Evolutionary conservation across 1,140 invertebrate genomes (phyloP).

Genomic region (Elysia chlorotica): DNA sequence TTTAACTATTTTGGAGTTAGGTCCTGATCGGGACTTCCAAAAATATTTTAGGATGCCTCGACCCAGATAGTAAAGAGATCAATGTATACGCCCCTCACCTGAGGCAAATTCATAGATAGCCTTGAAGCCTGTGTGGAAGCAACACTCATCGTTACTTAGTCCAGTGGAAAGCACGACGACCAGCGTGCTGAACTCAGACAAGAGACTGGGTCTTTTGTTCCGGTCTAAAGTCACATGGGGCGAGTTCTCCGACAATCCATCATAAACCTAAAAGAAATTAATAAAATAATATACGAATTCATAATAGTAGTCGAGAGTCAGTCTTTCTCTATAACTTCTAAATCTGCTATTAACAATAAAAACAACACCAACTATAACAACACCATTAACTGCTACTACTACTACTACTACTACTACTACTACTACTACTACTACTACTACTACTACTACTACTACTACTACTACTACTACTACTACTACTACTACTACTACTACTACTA

Average conservation of each 20-base stretch:
- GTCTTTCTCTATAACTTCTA: no score
- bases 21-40: no score
- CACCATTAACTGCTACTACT: not conserved
- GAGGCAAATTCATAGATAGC: constrained; percentile 49
- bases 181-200: constrained; percentile 48
- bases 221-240: constrained; percentile 37
- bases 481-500: not conserved
- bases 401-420: not conserved
- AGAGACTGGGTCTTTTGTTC: constrained; percentile 38
- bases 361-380: no score
- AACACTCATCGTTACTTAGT: constrained; percentile 34
- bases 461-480: not conserved
- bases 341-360: constrained; percentile 12
- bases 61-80: not conserved
- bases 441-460: not conserved
- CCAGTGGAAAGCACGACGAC: constrained; percentile 48
- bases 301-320: no score
- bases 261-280: constrained; percentile 48
- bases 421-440: not conserved
- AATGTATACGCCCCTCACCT: constrained; percentile 32
- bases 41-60: no score
- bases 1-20: no score
- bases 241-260: constrained; percentile 39
- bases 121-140: constrained; percentile 48
- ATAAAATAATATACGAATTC: no score